Evolutionary conservation across 2,113 vertebrate species (phyloP).

Genomic region (Sceloporus tristichus): DNA sequence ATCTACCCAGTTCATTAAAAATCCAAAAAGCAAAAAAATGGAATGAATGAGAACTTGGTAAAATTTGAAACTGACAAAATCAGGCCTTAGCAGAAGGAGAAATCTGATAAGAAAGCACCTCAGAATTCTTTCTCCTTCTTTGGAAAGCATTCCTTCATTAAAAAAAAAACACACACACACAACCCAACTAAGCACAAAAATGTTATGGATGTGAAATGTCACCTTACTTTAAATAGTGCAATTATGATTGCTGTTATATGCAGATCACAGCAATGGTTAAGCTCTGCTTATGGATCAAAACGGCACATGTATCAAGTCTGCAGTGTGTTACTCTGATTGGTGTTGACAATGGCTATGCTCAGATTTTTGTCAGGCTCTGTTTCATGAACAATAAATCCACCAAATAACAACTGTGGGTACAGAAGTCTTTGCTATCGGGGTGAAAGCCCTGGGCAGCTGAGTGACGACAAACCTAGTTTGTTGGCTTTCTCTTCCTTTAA

Average conservation of each 20-base stretch:
- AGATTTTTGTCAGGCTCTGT: constrained; percentile 32
- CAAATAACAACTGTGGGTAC: constrained; percentile 1
- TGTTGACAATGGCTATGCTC: constrained; percentile 60
- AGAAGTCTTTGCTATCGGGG: not conserved
- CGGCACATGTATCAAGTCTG: constrained; percentile 36
- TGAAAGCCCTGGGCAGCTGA: fast-evolving
- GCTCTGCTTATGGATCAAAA: constrained; percentile 7
- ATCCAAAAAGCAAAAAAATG: not conserved
- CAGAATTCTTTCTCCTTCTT: constrained; percentile 46
- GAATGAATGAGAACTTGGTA: constrained; percentile 11
- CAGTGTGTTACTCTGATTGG: constrained; percentile 54
- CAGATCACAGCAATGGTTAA: constrained; percentile 1
- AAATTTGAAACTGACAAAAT: constrained; percentile 33
- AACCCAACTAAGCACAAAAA: constrained; percentile 53
- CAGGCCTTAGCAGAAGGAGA: constrained; percentile 34
- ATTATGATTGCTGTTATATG: constrained; percentile 51
- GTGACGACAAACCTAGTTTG: not conserved
- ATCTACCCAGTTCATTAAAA: not conserved
- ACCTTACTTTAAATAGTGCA: constrained; percentile 51
- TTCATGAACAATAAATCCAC: constrained; percentile 50
- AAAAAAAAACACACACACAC: constrained; percentile 25
- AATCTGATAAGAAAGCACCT: constrained; percentile 41
- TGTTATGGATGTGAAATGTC: constrained; percentile 60
- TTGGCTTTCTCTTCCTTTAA: constrained; percentile 7
- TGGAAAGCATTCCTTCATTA: constrained; percentile 29